Evolutionary conservation across 2,797 vertebrate species (phyloP).

Genomic region (Clarias platycephalus): DNA sequence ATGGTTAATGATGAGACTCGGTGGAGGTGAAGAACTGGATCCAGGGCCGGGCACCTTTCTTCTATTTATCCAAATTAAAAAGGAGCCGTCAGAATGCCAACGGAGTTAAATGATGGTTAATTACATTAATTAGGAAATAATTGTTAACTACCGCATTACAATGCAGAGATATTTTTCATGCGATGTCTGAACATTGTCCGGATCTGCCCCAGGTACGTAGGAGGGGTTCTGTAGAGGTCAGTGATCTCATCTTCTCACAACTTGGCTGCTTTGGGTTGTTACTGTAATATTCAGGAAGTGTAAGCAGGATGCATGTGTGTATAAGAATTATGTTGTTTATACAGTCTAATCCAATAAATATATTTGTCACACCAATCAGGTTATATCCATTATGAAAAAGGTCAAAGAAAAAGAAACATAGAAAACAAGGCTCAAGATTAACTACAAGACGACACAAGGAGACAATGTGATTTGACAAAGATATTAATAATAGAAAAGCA

Average conservation of each 20-base stretch:
- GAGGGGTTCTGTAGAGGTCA: neutral
- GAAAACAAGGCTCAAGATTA: neutral
- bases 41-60: constrained; percentile 19
- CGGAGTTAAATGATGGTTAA: constrained; percentile 5
- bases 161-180: neutral
- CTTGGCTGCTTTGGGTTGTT: neutral
- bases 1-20: constrained; percentile 28
- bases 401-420: neutral
- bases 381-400: neutral
- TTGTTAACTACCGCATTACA: neutral
- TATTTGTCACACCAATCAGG: neutral
- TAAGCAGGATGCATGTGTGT: neutral
- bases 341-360: neutral
- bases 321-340: neutral
- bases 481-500: neutral
- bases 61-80: constrained; percentile 6
- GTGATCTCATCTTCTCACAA: neutral
- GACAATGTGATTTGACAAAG: neutral
- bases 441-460: neutral
- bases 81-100: neutral
- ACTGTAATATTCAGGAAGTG: neutral
- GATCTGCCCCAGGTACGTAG: neutral
- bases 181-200: neutral
- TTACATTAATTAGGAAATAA: constrained; percentile 17
- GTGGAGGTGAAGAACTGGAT: constrained; percentile 1